Evolutionary conservation across 2,888 invertebrate genomes (phyloP).

Genomic region (Agrotis puta): DNA sequence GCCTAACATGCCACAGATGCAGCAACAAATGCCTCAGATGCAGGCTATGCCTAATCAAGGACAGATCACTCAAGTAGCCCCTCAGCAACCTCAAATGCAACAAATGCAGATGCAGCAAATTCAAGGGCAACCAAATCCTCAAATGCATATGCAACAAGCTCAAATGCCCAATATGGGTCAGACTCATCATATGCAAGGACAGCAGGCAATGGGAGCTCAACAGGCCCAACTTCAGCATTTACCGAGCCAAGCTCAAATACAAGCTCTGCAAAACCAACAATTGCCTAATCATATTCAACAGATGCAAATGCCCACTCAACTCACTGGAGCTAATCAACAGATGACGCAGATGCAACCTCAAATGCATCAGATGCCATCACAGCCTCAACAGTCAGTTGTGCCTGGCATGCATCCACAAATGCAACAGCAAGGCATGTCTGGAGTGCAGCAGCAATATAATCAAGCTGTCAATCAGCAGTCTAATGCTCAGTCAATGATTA

Average conservation of each 20-base stretch:
- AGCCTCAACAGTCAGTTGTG: constrained; percentile 89
- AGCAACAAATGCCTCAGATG: constrained; percentile 89
- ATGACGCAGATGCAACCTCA: constrained; percentile 90
- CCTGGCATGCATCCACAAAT: constrained; percentile 89
- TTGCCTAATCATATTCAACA: constrained; percentile 90
- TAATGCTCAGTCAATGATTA: constrained; percentile 87
- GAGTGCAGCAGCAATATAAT: constrained; percentile 89
- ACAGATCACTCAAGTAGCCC: constrained; percentile 86
- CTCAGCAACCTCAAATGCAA: constrained; percentile 89
- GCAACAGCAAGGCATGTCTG: constrained; percentile 87
- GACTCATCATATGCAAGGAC: constrained; percentile 86
- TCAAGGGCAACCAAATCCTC: constrained; percentile 86
- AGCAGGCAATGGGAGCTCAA: constrained; percentile 85
- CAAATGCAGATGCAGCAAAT: constrained; percentile 90
- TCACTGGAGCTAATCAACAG: constrained; percentile 86
- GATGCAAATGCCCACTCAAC: constrained; percentile 88
- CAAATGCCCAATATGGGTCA: constrained; percentile 88
- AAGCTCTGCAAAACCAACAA: constrained; percentile 90
- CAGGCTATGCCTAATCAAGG: constrained; percentile 87
- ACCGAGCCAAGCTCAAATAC: constrained; percentile 89
- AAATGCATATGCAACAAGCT: constrained; percentile 89
- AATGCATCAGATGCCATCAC: constrained; percentile 88
- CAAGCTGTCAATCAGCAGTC: constrained; percentile 89
- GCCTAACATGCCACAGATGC: constrained; percentile 88
- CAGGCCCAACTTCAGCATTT: constrained; percentile 89